Percentiles rank a stretch among this genome's conserved stretches.
Evolutionary conservation across 1,140 invertebrate genomes (phyloP).

Genomic region (Plectus sambesii): DNA sequence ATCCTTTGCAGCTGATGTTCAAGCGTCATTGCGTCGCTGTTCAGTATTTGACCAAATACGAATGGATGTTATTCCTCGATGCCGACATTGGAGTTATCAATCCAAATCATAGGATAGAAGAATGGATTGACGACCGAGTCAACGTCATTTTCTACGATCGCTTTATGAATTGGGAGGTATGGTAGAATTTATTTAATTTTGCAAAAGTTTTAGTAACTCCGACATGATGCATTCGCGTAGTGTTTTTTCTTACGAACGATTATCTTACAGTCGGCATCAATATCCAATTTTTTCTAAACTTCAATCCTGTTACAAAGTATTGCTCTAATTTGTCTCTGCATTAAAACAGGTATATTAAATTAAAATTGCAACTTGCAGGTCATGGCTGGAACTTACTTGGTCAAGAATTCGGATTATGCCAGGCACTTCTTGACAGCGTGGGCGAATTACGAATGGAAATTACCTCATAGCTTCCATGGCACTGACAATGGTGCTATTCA

Average conservation of each 20-base stretch:
- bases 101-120: conserved; percentile 14
- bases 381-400: conserved; percentile 5
- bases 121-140: conserved; percentile 5
- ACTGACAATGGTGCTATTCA: conserved; percentile 7
- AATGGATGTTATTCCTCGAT: conserved; percentile 17
- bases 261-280: too few species aligned
- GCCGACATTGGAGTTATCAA: conserved; percentile 24
- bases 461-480: conserved; percentile 6
- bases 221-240: too few species aligned
- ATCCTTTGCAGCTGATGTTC: conserved; percentile 19
- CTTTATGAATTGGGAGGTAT: conserved; percentile 6
- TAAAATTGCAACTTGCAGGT: too few species aligned
- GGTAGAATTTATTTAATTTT: too few species aligned
- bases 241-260: too few species aligned
- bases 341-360: too few species aligned
- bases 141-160: conserved; percentile 5
- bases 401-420: neutral
- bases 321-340: too few species aligned
- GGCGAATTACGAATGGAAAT: conserved; percentile 2
- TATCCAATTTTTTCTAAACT: too few species aligned
- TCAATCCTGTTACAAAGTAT: too few species aligned
- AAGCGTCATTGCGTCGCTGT: conserved; percentile 18
- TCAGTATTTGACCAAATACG: neutral
- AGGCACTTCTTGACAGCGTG: neutral
- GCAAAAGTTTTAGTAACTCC: too few species aligned